Conservation (phyloP, 2,797 vertebrate species). For the Rousettus madagascariensis region DNA sequence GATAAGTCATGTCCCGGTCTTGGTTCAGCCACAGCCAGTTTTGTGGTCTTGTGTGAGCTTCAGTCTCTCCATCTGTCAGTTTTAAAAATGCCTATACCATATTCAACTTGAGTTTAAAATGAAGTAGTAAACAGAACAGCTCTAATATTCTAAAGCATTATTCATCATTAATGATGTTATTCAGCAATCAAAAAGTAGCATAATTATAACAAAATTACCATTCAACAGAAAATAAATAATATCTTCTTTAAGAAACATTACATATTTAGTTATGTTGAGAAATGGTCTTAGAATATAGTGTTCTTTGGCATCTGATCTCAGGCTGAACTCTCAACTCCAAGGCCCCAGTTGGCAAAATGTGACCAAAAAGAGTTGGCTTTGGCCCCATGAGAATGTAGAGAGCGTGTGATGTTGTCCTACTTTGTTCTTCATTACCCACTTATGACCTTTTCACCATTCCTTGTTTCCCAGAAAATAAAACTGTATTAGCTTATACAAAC, state of each 20-base stretch:
- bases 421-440: neutral
- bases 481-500: neutral
- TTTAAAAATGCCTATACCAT: conserved; percentile 12
- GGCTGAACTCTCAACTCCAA: neutral
- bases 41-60: conserved; percentile 68
- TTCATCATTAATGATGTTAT: neutral
- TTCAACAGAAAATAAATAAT: neutral
- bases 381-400: neutral
- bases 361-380: neutral
- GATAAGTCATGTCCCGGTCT: conserved; percentile 72
- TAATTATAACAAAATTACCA: neutral
- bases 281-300: neutral
- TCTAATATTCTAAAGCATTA: neutral
- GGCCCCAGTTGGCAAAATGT: neutral
- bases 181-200: neutral
- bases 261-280: neutral
- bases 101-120: conserved; percentile 14
- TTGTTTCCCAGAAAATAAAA: conserved; percentile 40
- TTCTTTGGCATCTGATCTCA: neutral
- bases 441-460: neutral
- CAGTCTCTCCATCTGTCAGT: conserved; percentile 52
- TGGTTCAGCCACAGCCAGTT: conserved; percentile 12
- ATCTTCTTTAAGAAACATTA: neutral
- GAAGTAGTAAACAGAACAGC: neutral
- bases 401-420: neutral